Percentiles rank a stretch among this genome's conserved stretches.
Conservation (phyloP, 2,113 vertebrate species). For the Tachysurus vachellii region DNA sequence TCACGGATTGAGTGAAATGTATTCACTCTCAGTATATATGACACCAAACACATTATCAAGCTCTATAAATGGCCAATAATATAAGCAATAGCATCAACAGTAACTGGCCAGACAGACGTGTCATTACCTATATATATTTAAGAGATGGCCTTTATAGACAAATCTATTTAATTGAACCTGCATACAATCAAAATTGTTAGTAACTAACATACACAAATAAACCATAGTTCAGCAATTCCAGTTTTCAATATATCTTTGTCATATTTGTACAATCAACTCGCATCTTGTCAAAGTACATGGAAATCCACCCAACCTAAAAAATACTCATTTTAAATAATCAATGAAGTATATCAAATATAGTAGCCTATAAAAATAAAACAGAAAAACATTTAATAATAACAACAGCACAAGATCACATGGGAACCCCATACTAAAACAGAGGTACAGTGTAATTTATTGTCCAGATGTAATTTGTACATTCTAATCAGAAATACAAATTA, state of each 20-base stretch:
- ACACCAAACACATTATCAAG: not conserved
- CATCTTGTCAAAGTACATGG: not conserved
- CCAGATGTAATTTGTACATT: not conserved
- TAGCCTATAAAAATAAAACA: not conserved
- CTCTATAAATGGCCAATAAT: not conserved
- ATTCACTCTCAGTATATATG: not conserved
- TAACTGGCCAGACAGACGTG: not conserved
- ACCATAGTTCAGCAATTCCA: not conserved
- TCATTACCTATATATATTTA: not conserved
- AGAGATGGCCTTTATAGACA: not conserved
- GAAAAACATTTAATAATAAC: not conserved
- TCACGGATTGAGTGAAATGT: not conserved
- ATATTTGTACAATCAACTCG: not conserved
- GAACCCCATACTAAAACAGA: not conserved
- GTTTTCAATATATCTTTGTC: not conserved
- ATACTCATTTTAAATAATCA: not conserved
- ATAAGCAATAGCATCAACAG: not conserved
- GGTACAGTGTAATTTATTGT: not conserved
- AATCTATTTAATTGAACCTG: not conserved
- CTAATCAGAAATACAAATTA: not conserved
- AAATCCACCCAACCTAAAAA: not conserved
- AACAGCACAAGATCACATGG: not conserved
- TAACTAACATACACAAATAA: not conserved
- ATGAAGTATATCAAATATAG: not conserved
- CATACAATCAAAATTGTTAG: not conserved